These are phyloP conservation scores for Tympanuchus pallidicinctus DNA, from an alignment of 2,113 vertebrate species.

Conservation along the genomic window DNA sequence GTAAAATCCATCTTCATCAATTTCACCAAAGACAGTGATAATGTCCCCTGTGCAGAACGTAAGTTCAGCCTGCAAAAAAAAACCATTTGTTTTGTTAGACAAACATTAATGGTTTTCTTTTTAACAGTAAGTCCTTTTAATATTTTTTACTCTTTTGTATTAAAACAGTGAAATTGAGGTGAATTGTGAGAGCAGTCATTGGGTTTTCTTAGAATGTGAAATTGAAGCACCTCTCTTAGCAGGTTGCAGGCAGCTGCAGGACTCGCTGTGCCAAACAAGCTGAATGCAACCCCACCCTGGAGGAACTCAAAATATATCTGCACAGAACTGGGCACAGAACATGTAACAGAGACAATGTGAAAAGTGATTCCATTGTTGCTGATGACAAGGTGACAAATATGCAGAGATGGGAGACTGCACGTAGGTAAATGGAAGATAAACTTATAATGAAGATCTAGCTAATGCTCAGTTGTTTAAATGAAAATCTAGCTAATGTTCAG, in stretches of 20 bases:
- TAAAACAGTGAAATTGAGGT: background rate
- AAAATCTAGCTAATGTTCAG: background rate
- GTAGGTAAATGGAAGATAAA: background rate
- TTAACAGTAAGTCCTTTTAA: fast-evolving
- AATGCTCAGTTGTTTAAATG: background rate
- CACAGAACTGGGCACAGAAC: fast-evolving
- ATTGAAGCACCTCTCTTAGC: background rate
- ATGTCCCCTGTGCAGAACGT: conserved; percentile 98
- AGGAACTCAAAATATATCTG: no score
- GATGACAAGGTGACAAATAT: background rate
- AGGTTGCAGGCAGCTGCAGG: no score
- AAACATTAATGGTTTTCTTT: background rate
- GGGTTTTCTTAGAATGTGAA: background rate
- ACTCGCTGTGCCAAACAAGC: background rate
- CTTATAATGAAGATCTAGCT: background rate
- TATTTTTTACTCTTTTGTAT: background rate
- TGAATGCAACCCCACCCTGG: fast-evolving
- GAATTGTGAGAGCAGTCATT: background rate
- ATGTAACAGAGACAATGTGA: background rate
- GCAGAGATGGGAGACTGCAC: background rate
- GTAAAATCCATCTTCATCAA: conserved; percentile 98
- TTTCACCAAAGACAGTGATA: conserved; percentile 93
- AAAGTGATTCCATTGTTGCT: background rate
- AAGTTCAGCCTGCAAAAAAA: conserved; percentile 86
- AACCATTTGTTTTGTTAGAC: background rate